A percentile compares a stretch with the other conserved stretches of the same genome.
Evolutionary conservation across 2,113 vertebrate genomes (phyloP).

Genomic region (Fregata magnificens): DNA sequence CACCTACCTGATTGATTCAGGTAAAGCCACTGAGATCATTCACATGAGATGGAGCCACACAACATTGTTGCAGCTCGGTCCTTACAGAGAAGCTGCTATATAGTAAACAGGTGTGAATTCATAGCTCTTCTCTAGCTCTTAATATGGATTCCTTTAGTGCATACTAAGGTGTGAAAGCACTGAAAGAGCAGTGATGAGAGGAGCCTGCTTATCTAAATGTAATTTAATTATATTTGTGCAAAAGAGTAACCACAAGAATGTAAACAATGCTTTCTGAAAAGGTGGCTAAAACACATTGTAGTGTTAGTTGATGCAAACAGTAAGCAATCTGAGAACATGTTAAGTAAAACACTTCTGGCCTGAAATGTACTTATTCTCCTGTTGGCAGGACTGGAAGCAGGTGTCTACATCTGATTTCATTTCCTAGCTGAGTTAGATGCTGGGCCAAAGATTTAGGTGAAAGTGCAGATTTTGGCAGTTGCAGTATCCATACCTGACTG

Average conservation of each 20-base stretch:
- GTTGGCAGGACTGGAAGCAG: neutral
- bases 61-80: rapidly evolving
- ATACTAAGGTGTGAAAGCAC: neutral
- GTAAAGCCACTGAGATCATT: neutral
- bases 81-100: neutral
- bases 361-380: neutral
- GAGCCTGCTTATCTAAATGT: neutral
- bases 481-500: rapidly evolving
- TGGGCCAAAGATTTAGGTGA: neutral
- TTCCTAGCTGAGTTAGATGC: neutral
- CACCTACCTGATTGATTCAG: neutral
- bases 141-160: neutral
- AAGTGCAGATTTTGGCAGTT: neutral
- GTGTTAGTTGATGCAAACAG: neutral
- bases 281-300: neutral
- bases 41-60: neutral
- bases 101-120: neutral
- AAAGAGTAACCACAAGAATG: neutral
- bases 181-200: neutral
- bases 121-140: neutral
- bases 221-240: neutral
- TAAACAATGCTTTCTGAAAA: neutral
- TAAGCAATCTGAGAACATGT: neutral
- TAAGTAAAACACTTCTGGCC: neutral
- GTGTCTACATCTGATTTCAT: neutral